A percentile compares a stretch with the other conserved stretches of the same genome.
These are phyloP conservation scores for Halocynthia aurantium DNA, from an alignment of 23 tunicate species.

Conservation along the genomic window DNA sequence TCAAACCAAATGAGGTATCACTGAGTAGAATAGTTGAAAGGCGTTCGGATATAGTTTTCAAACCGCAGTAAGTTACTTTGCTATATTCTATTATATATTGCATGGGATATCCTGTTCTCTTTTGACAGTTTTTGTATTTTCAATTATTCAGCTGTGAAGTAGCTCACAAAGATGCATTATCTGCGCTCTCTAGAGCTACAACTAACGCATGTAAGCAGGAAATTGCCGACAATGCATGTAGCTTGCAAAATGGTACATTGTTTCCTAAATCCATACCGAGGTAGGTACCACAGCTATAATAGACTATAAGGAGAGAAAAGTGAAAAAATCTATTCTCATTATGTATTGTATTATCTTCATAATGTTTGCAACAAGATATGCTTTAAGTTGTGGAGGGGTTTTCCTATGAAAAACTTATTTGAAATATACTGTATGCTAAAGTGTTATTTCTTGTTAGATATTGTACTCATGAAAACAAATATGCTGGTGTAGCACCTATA, in stretches of 20 bases:
- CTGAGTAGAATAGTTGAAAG: too few species aligned
- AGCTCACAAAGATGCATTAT: constrained; percentile 73
- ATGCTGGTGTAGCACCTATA: constrained; percentile 41
- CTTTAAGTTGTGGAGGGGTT: neutral
- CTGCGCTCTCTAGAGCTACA: constrained; percentile 83
- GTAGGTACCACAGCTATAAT: constrained; percentile 25
- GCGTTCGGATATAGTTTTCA: too few species aligned
- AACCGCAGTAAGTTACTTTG: too few species aligned
- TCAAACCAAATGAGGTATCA: too few species aligned
- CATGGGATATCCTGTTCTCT: too few species aligned
- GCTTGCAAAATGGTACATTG: constrained; percentile 47
- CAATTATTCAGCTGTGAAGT: constrained; percentile 53
- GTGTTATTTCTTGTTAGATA: constrained; percentile 8
- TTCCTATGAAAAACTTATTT: too few species aligned
- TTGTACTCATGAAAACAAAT: constrained; percentile 48
- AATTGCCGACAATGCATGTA: constrained; percentile 80
- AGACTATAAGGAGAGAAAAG: neutral
- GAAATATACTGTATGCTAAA: too few species aligned
- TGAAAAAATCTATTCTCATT: neutral
- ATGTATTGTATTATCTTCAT: neutral
- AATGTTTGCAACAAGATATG: neutral
- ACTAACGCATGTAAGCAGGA: constrained; percentile 71
- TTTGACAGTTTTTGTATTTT: too few species aligned
- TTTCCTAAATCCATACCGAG: constrained; percentile 71
- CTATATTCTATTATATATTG: too few species aligned